These are phyloP conservation scores for Drosophila sechellia DNA, from an alignment of 1,140 invertebrate species.

Conservation along the genomic window DNA sequence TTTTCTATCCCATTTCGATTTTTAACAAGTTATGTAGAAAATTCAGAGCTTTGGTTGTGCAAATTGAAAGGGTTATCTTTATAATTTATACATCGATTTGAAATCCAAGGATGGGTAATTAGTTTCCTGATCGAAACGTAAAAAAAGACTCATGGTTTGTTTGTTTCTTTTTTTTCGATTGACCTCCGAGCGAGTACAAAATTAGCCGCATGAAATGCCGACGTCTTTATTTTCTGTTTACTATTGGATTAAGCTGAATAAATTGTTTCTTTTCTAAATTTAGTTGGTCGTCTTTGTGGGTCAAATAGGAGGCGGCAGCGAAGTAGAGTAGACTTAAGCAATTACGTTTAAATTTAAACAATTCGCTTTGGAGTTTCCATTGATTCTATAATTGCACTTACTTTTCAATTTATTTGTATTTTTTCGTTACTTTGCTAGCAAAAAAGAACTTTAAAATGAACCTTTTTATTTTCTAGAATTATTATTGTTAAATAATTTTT, in stretches of 20 bases:
- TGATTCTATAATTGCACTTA: too few species aligned
- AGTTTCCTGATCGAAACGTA: background rate
- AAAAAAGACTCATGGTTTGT: constrained; percentile 15
- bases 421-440: too few species aligned
- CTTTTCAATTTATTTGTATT: too few species aligned
- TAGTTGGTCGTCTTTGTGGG: constrained; percentile 53
- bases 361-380: too few species aligned
- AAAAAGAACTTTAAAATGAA: too few species aligned
- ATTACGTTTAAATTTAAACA: background rate
- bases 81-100: background rate
- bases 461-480: too few species aligned
- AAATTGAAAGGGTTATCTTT: background rate
- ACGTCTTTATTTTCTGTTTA: constrained; percentile 57
- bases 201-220: constrained; percentile 70
- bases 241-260: constrained; percentile 61
- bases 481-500: too few species aligned
- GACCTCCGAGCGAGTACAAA: constrained; percentile 69
- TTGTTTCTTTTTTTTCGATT: constrained; percentile 23
- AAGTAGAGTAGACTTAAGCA: background rate
- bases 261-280: constrained; percentile 66
- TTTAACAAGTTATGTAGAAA: too few species aligned
- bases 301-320: constrained; percentile 44
- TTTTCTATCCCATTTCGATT: too few species aligned
- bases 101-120: background rate
- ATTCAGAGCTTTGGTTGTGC: too few species aligned